Evolutionary conservation across 2,797 vertebrate genomes (phyloP).

Genomic region (Spinus olivaceus): DNA sequence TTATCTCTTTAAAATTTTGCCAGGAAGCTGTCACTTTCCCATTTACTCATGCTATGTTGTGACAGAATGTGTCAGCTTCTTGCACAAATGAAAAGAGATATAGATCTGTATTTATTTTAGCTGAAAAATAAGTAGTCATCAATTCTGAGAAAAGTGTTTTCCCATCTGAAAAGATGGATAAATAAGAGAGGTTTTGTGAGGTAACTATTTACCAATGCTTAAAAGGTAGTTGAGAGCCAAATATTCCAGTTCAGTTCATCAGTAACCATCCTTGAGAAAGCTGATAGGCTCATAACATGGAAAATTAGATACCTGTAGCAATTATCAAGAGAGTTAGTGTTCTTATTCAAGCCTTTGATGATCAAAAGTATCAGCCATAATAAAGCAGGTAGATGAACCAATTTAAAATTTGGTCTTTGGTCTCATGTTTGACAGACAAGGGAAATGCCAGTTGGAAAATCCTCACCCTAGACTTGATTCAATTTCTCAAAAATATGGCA

Average conservation of each 20-base stretch:
- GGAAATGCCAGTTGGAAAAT: neutral
- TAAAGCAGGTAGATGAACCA: neutral
- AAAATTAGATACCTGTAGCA: neutral
- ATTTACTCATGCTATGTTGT: conserved; percentile 80
- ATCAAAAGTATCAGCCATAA: neutral
- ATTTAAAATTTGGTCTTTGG: neutral
- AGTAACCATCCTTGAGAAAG: neutral
- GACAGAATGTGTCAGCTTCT: conserved; percentile 81
- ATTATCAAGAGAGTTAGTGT: neutral
- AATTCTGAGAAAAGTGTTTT: conserved; percentile 76
- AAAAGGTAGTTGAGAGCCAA: conserved; percentile 56
- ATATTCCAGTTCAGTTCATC: conserved; percentile 32
- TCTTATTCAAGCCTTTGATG: neutral
- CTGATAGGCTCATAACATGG: neutral
- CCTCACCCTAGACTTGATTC: neutral
- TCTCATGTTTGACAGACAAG: neutral
- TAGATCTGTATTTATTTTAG: conserved; percentile 79
- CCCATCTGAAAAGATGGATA: conserved; percentile 69
- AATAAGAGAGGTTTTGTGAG: conserved; percentile 69
- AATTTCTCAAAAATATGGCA: neutral
- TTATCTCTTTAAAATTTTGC: conserved; percentile 83
- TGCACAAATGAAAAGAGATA: conserved; percentile 81
- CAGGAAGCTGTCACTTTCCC: conserved; percentile 79
- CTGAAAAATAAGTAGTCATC: conserved; percentile 81
- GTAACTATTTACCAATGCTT: conserved; percentile 61